A percentile compares a stretch with the other conserved stretches of the same genome.
Evolutionary conservation across 2,888 invertebrate species (phyloP).

Genomic region (Neria commutata): DNA sequence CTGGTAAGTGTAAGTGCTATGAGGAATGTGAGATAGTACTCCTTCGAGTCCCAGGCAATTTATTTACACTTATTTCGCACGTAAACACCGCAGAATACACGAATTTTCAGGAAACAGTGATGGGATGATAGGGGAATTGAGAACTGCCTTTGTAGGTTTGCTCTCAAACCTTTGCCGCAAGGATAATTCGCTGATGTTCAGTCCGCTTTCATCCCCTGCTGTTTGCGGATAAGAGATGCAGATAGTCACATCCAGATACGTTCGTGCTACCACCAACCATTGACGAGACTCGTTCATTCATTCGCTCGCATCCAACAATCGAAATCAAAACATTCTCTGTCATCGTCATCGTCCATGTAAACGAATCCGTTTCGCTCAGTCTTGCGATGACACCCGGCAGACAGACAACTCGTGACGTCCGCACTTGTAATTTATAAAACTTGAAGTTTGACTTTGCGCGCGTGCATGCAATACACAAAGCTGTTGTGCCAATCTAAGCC

Average conservation of each 20-base stretch:
- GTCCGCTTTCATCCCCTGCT: constrained; percentile 54
- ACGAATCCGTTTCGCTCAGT: constrained; percentile 51
- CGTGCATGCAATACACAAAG: no score
- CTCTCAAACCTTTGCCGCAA: neutral
- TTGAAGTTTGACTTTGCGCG: no score
- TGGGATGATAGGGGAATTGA: no score
- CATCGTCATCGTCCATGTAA: constrained; percentile 23
- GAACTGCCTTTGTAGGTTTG: neutral
- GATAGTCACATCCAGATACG: constrained; percentile 39
- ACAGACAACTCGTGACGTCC: constrained; percentile 49
- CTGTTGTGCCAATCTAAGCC: no score
- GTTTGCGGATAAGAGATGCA: constrained; percentile 38
- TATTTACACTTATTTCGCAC: constrained; percentile 45
- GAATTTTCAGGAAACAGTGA: no score
- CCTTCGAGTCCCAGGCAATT: constrained; percentile 36
- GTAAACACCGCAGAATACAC: no score
- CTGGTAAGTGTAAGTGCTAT: constrained; percentile 11
- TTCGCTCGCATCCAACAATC: constrained; percentile 20
- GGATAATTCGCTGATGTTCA: constrained; percentile 11
- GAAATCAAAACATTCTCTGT: constrained; percentile 7
- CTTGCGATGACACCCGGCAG: constrained; percentile 60
- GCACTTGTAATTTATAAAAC: no score
- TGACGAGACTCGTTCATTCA: constrained; percentile 32
- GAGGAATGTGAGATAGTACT: constrained; percentile 29
- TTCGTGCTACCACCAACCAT: constrained; percentile 35